Base-by-base conservation (phyloP, 2,888 invertebrate species). In the Clanis bilineata region DNA sequence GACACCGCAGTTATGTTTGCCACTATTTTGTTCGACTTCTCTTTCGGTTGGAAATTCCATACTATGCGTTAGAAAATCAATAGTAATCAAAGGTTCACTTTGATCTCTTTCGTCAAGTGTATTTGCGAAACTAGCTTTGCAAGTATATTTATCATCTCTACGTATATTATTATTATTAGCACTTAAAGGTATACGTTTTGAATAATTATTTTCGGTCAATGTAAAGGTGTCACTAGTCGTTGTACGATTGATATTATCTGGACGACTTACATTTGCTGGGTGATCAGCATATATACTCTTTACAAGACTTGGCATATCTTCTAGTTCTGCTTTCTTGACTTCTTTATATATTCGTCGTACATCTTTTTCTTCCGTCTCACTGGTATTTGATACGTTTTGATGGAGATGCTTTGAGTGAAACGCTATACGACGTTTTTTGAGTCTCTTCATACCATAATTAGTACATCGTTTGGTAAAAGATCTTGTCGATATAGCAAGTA, bases 401-500 rank as follows among this genome's bases (percentile, higher is more conserved):
- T 66, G 70, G 58, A 65, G 66, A 23, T 73, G 66, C 22, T 77
- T 69, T 22, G 79, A 73, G 32, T 71, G 64, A 43, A 79, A 77
- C 4, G 75, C 72, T 18, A 76, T 72, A 21, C 72, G 73, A 9
- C 64, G 64, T 55, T 70, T 74, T 43, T 66, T 71, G 32, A 61
- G 66, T 0, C 61, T 41, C 21, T 63, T 67, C 1, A 64, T 60
- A 4, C 71, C 64, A 47, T 73, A 77, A 25, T 72, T 81, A 0
- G 68, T 70, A 62, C 76, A 80, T 21, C 71, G 67, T 56, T 77
- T 83, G 10, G 77, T 77, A 1, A 85, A 70, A 15, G 81, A 80
- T 61, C 78, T 79, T 0, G 79, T 81, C n/a, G 86, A 81, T 57
- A 86, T 72, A 2, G 73, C 69, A 3, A 85, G 65, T 41, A 87